A percentile compares a stretch with the other conserved stretches of the same genome.
Conservation (phyloP, 2,113 vertebrate genomes). For the Gulo gulo region DNA sequence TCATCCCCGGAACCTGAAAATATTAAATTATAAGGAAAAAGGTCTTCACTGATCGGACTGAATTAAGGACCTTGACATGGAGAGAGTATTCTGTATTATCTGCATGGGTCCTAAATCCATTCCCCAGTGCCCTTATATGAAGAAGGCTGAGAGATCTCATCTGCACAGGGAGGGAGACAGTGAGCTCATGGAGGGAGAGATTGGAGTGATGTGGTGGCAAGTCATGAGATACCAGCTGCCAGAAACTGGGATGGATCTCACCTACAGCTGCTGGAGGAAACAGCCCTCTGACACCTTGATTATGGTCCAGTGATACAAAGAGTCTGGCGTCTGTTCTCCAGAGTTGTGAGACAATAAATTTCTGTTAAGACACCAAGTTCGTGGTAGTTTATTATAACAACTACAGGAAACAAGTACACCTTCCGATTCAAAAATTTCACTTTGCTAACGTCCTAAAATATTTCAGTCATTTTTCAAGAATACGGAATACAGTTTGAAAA, state of each 20-base stretch:
- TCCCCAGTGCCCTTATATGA: no score
- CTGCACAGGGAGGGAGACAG: no score
- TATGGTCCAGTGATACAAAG: neutral
- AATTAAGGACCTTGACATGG: neutral
- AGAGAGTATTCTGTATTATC: neutral
- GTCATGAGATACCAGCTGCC: neutral
- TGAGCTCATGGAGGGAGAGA: neutral
- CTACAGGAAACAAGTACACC: neutral
- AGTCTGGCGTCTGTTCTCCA: neutral
- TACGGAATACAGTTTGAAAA: neutral
- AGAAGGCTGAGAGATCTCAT: neutral
- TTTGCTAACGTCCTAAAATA: neutral
- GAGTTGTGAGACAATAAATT: neutral
- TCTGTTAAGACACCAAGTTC: neutral
- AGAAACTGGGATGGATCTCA: neutral
- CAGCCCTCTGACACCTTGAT: neutral
- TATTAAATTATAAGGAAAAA: neutral
- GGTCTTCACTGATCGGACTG: neutral
- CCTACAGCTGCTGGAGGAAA: neutral
- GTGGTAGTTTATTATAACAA: neutral
- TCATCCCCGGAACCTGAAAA: neutral
- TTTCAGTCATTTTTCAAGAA: neutral
- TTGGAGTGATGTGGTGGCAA: no score
- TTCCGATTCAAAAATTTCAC: neutral
- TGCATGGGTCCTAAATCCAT: neutral